These are phyloP conservation scores for Chloroceryle amazona DNA, from an alignment of 2,797 vertebrate species.

Conservation along the genomic window DNA sequence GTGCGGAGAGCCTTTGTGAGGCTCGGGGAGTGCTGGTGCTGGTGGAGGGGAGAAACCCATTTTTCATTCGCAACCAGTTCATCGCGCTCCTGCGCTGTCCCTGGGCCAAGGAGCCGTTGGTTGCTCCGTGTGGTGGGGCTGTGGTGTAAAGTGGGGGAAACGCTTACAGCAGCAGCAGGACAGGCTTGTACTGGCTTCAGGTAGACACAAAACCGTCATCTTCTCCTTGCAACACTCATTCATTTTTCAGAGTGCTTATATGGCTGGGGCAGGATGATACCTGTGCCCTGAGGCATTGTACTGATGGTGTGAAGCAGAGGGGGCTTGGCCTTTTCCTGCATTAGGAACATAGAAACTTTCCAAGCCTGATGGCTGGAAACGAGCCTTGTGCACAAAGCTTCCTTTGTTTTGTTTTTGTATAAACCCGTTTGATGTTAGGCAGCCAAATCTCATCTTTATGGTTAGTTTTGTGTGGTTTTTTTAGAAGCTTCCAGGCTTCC, in stretches of 20 bases:
- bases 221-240: background rate
- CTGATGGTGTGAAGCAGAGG: background rate
- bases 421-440: constrained; percentile 37
- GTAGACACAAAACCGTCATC: background rate
- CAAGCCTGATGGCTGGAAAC: background rate
- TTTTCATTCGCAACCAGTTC: background rate
- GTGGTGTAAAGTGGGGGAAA: background rate
- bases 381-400: constrained; percentile 1
- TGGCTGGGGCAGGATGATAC: background rate
- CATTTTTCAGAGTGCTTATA: background rate
- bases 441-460: constrained; percentile 21
- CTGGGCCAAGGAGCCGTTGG: background rate
- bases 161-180: background rate
- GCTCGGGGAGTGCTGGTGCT: background rate
- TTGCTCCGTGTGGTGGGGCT: background rate
- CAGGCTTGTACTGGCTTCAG: background rate
- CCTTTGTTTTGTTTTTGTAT: constrained; percentile 56
- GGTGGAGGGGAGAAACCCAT: background rate
- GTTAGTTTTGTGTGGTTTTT: background rate
- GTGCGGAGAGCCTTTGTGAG: background rate
- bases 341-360: background rate
- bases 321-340: background rate
- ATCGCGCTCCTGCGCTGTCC: background rate
- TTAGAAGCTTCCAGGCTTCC: background rate
- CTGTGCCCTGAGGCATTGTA: background rate